Base-by-base conservation (phyloP, 2,888 invertebrate genomes). In the Drosophila testacea region DNA sequence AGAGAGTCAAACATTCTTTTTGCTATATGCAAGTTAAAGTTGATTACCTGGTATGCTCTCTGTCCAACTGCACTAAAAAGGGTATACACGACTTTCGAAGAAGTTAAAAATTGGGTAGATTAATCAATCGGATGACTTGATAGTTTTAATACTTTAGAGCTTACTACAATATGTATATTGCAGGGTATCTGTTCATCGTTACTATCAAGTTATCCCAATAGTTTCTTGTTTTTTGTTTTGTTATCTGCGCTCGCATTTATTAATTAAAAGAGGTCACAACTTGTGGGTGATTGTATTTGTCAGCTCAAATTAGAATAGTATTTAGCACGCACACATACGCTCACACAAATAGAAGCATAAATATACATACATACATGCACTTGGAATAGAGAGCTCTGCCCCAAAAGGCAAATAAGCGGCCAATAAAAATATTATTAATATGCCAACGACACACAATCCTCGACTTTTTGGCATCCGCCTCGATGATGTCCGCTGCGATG, bases 401-500 rank as follows among this genome's bases (percentile, higher is more conserved):
- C 47, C 78, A 66, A 55, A 77, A 85, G 81, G 78, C 81, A 85
- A 83, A 83, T 83, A 85, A 76, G 81, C 81, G 85, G 73, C 76
- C 76, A 85, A 83, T 83, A 83, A 85, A 83, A 83, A 76, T 83
- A 83, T 83, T 85, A 85, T 83, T 83, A 85, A 74, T 85, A 85
- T 78, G 78, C 79, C 78, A 73, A 60, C 64, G 66, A 77, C 69
- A 75, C 69, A 70, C 70, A 76, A 72, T 68, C 16, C 59, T 61
- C 61, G 47, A 65, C 73, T 76, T 69, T 76, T 76, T 76, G 76
- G 76, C 76, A 76, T 76, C 62, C 46, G 66, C 62, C 59, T 64
- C 39, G 55, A 47, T 69, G 75, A 61, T 69, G 75, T 77, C 36
- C 59, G 47, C 66, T 34, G 36, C 50, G 47, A 22, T 69, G 52